Conservation (phyloP, 2,797 vertebrate genomes). For the Microtus obscurus region DNA sequence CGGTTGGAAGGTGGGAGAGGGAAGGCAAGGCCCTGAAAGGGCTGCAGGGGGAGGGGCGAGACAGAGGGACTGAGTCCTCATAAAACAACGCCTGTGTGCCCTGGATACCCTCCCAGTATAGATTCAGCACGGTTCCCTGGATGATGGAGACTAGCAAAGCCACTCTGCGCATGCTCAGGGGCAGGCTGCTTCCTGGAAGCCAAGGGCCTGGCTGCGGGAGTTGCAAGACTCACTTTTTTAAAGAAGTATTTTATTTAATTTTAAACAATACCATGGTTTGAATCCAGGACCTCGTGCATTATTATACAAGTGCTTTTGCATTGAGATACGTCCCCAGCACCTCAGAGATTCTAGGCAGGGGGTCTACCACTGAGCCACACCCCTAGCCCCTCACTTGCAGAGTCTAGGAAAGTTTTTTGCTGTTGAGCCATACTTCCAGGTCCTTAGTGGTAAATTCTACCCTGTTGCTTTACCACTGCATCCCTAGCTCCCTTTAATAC, state of each 20-base stretch:
- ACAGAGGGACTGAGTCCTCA: background rate
- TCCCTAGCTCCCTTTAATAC: background rate
- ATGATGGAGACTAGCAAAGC: background rate
- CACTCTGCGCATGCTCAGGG: background rate
- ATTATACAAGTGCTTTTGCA: background rate
- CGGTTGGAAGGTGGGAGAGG: slow-evolving; percentile 37
- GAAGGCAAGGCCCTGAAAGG: background rate
- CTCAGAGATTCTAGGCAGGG: background rate
- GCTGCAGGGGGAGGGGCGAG: background rate
- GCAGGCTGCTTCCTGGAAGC: background rate
- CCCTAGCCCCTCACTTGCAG: background rate
- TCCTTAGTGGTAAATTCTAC: background rate
- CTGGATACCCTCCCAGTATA: background rate
- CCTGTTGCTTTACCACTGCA: background rate
- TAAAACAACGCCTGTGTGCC: background rate
- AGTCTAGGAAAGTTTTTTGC: background rate
- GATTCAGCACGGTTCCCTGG: background rate
- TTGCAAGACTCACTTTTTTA: background rate
- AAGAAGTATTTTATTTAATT: background rate
- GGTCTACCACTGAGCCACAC: background rate
- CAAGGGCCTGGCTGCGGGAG: background rate
- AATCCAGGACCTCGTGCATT: too few species aligned
- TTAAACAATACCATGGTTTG: background rate
- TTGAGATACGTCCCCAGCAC: background rate
- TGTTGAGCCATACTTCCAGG: background rate